Conservation (phyloP, 1,140 invertebrate genomes). For the Leptopilina clavipes region DNA sequence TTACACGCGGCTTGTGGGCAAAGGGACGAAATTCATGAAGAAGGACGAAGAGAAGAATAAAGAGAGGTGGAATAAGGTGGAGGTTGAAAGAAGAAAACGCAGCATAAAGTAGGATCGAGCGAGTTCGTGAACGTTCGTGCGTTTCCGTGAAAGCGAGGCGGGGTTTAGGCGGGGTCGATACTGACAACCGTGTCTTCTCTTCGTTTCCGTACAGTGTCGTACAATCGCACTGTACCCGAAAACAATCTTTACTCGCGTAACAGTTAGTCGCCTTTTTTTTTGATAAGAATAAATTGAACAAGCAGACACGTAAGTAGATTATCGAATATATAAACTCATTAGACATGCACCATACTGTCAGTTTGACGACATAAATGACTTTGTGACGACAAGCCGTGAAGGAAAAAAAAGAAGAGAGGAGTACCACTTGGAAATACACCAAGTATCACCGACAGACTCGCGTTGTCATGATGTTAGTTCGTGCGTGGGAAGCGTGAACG, state of each 20-base stretch:
- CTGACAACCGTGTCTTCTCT: slow-evolving; percentile 59
- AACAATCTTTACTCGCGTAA: slow-evolving; percentile 44
- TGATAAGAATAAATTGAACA: slow-evolving; percentile 36
- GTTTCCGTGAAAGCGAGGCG: slow-evolving; percentile 63
- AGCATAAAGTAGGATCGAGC: slow-evolving; percentile 43
- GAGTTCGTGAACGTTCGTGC: slow-evolving; percentile 48
- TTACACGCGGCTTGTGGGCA: neutral
- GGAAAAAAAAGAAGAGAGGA: neutral
- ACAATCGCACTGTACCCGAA: slow-evolving; percentile 57
- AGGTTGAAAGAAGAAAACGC: slow-evolving; percentile 35
- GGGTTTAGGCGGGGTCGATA: slow-evolving; percentile 74
- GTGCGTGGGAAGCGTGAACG: slow-evolving; percentile 34
- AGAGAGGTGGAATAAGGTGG: slow-evolving; percentile 16
- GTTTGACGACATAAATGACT: neutral
- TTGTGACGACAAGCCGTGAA: slow-evolving; percentile 2
- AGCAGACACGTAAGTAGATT: slow-evolving; percentile 39
- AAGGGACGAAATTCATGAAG: slow-evolving; percentile 17
- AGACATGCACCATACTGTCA: neutral
- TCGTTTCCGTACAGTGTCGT: slow-evolving; percentile 61
- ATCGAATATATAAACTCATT: neutral
- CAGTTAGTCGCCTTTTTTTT: slow-evolving; percentile 36
- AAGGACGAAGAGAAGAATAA: neutral
- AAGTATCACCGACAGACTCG: slow-evolving; percentile 32
- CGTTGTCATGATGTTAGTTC: slow-evolving; percentile 17
- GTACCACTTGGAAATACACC: slow-evolving; percentile 7